Conservation (phyloP, 2,888 invertebrate genomes). For the Polydrusus pterygomalis region DNA sequence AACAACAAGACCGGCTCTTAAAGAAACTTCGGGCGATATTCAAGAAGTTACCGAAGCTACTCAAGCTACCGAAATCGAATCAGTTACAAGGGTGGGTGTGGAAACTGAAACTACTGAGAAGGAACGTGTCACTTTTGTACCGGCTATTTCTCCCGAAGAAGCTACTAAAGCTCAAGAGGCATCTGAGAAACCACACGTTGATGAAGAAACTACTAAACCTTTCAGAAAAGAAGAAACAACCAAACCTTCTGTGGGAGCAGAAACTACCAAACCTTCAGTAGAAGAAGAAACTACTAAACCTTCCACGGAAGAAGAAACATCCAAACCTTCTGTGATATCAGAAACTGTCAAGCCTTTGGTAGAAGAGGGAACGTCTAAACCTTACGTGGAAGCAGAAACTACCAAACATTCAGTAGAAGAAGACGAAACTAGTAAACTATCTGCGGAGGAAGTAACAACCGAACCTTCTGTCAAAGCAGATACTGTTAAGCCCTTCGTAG, state of each 20-base stretch:
- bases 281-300: slow-evolving; percentile 23
- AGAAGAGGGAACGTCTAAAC: slow-evolving; percentile 26
- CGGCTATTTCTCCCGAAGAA: slow-evolving; percentile 35
- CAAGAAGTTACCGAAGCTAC: slow-evolving; percentile 26
- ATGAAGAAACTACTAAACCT: slow-evolving; percentile 26
- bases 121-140: slow-evolving; percentile 45
- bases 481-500: slow-evolving; percentile 11
- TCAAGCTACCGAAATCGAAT: slow-evolving; percentile 38
- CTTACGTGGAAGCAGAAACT: slow-evolving; percentile 18
- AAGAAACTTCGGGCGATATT: slow-evolving; percentile 16
- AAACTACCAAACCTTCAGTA: slow-evolving; percentile 11
- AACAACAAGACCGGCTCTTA: slow-evolving; percentile 27
- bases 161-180: slow-evolving; percentile 19
- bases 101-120: slow-evolving; percentile 44
- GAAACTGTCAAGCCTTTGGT: slow-evolving; percentile 6
- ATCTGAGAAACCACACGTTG: slow-evolving; percentile 19
- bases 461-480: slow-evolving; percentile 25
- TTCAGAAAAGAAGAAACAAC: slow-evolving; percentile 19
- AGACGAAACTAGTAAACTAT: slow-evolving; percentile 21
- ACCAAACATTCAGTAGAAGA: not conserved
- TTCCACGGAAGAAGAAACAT: not conserved
- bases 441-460: slow-evolving; percentile 7
- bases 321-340: not conserved
- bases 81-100: slow-evolving; percentile 47
- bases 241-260: slow-evolving; percentile 22